phyloP scores from a whole-genome alignment of 2,113 vertebrate species.

The Oreocharis arfaki region DNA sequence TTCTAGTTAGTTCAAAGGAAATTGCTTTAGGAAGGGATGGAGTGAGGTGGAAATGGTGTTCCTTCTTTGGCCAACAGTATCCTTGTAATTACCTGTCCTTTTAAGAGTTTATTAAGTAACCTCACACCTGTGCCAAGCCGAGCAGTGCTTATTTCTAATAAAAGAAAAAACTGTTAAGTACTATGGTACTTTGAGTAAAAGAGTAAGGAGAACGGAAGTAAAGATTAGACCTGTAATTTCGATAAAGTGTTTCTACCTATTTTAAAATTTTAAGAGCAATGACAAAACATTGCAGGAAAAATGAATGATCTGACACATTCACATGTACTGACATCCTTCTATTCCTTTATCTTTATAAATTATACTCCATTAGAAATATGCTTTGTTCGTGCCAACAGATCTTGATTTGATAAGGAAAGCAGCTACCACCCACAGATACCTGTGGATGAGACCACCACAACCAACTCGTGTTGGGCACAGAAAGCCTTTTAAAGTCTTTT shows the following conservation, averaged over 20 bases:
- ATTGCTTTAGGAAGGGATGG: neutral
- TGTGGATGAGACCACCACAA: neutral
- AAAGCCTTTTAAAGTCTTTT: neutral
- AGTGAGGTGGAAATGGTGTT: accelerated
- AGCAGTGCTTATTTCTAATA: neutral
- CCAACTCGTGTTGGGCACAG: neutral
- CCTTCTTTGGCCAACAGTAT: neutral
- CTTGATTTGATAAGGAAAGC: neutral
- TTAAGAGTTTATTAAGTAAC: neutral
- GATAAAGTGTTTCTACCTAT: neutral
- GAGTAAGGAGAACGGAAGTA: neutral
- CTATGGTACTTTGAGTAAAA: neutral
- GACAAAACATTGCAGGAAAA: neutral
- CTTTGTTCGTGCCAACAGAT: neutral
- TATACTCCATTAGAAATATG: neutral
- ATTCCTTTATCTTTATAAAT: neutral
- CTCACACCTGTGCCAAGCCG: neutral
- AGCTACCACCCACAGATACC: neutral
- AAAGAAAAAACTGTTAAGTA: neutral
- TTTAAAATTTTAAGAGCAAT: neutral
- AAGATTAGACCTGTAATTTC: neutral
- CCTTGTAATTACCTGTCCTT: neutral
- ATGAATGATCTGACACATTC: neutral
- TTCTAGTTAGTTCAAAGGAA: neutral
- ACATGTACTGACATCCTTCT: neutral